phyloP scores from a whole-genome alignment of 2,113 vertebrate genomes.

The Microcebus tavaratra region DNA sequence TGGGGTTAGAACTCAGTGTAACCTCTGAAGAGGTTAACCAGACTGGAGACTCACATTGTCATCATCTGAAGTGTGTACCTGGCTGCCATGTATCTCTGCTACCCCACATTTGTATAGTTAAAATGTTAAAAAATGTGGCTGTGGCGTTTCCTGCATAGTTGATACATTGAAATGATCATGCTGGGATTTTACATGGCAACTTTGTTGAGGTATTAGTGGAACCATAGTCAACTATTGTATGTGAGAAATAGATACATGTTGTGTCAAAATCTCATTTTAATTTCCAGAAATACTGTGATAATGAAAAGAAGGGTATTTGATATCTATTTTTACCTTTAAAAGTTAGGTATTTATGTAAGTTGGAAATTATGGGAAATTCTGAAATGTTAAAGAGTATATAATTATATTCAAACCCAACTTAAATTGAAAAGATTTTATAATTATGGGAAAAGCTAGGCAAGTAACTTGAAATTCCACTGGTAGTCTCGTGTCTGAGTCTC shows the following conservation, averaged over 20 bases:
- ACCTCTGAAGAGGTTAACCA: neutral
- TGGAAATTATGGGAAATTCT: neutral
- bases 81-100: neutral
- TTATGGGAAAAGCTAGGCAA: neutral
- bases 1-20: neutral
- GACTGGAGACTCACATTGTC: neutral
- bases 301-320: neutral
- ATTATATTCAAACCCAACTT: slow-evolving; percentile 2
- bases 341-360: neutral
- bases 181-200: neutral
- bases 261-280: neutral
- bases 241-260: neutral
- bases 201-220: neutral
- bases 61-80: too few species aligned
- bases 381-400: neutral
- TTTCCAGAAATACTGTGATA: neutral
- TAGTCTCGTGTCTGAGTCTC: neutral
- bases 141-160: neutral
- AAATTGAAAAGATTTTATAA: neutral
- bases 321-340: neutral
- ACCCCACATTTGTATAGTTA: neutral
- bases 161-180: neutral
- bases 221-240: neutral
- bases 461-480: neutral
- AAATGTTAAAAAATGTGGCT: neutral